These are phyloP conservation scores for Bradypus variegatus DNA, from an alignment of 2,797 vertebrate genomes.

Conservation along the genomic window DNA sequence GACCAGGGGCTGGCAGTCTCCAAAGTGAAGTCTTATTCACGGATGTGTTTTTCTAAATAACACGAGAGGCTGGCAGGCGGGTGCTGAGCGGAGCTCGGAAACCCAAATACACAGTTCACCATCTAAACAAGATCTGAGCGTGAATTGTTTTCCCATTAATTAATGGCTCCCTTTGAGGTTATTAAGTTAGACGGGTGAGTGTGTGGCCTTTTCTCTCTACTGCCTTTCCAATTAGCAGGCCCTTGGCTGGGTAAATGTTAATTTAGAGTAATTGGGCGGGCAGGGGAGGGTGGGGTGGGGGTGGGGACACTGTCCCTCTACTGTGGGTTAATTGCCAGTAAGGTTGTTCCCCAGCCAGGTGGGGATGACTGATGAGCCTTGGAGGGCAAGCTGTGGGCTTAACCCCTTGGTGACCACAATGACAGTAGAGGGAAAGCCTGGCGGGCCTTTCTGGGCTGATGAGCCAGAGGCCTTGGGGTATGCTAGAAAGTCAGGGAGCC, in stretches of 20 bases:
- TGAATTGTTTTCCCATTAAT: conserved; percentile 48
- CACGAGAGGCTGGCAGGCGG: background rate
- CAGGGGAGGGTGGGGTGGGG: conserved; percentile 59
- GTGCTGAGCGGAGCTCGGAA: background rate
- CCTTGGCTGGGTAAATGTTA: conserved; percentile 61
- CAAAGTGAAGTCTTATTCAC: background rate
- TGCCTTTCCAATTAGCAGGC: conserved; percentile 70
- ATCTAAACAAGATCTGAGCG: conserved; percentile 53
- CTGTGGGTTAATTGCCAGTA: conserved; percentile 83
- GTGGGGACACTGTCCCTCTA: conserved; percentile 74
- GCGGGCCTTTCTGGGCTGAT: background rate
- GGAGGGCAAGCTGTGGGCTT: conserved; percentile 57
- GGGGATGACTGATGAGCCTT: conserved; percentile 72
- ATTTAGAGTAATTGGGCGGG: conserved; percentile 71
- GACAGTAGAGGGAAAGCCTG: background rate
- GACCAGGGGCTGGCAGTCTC: background rate
- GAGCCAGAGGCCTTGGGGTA: background rate
- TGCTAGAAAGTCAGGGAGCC: background rate
- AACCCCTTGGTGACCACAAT: conserved; percentile 59
- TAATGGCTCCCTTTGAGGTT: conserved; percentile 76
- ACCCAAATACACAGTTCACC: conserved; percentile 68
- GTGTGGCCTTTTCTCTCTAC: conserved; percentile 85
- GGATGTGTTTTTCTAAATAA: background rate
- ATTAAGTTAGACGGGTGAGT: conserved; percentile 82
- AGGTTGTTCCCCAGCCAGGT: conserved; percentile 62